A percentile compares a stretch with the other conserved stretches of the same genome.
These are phyloP conservation scores for Calypte anna DNA, from an alignment of 2,113 vertebrate species.

Conservation along the genomic window DNA sequence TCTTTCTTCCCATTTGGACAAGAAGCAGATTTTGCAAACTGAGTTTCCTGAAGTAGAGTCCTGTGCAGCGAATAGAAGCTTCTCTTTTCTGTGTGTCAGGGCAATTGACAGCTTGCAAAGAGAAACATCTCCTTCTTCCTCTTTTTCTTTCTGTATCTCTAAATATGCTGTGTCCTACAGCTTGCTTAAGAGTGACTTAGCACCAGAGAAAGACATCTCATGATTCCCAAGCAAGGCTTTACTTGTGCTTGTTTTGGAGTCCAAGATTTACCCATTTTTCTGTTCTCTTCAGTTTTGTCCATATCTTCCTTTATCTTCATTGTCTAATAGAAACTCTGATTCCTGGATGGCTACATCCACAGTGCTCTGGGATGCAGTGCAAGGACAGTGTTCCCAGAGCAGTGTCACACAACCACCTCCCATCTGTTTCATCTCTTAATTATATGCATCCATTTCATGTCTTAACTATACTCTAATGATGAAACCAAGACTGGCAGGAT, in stretches of 20 bases:
- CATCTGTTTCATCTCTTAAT: neutral
- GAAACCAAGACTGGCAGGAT: neutral
- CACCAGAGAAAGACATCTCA: neutral
- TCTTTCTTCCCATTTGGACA: neutral
- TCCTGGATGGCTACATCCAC: neutral
- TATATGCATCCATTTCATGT: neutral
- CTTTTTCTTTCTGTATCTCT: neutral
- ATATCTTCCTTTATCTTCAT: neutral
- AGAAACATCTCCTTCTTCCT: neutral
- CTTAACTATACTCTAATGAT: neutral
- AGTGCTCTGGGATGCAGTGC: neutral
- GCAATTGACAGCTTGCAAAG: neutral
- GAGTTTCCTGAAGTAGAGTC: neutral
- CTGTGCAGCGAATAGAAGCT: neutral
- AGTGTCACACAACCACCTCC: neutral
- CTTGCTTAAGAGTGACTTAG: neutral
- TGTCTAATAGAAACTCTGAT: neutral
- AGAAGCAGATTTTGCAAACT: neutral
- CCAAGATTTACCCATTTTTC: neutral
- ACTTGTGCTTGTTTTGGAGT: neutral
- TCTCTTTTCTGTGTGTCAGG: fast-evolving
- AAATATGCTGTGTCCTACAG: neutral
- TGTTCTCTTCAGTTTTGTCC: neutral
- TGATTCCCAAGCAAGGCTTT: neutral
- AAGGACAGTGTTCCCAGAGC: neutral